Conservation (phyloP, 1,140 invertebrate species). For the Plodia interpunctella region DNA sequence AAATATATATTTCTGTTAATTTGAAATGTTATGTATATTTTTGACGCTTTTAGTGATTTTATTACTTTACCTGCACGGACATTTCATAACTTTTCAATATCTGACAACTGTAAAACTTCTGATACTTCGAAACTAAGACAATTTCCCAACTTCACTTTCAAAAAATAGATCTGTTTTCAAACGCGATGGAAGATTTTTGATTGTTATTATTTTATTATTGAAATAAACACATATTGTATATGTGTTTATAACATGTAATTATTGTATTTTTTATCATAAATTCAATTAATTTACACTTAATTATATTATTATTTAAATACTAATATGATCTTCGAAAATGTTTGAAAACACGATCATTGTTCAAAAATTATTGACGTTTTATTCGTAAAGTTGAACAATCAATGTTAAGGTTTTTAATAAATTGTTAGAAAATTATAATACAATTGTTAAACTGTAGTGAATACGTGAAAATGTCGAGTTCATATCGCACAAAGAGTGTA, state of each 20-base stretch:
- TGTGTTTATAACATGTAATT: no score
- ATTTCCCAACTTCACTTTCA: not conserved
- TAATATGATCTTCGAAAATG: not conserved
- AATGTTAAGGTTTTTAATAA: conserved; percentile 49
- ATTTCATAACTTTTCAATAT: not conserved
- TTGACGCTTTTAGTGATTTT: no score
- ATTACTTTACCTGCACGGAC: not conserved
- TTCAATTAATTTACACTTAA: no score
- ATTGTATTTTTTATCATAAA: no score
- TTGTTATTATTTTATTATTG: no score
- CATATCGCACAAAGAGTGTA: conserved; percentile 52
- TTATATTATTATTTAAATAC: no score
- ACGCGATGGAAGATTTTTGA: not conserved
- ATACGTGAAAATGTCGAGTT: conserved; percentile 42
- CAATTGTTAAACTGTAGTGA: conserved; percentile 55
- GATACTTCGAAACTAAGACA: not conserved
- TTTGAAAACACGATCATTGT: conserved; percentile 8
- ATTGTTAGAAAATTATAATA: conserved; percentile 51
- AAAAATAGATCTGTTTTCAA: conserved; percentile 2
- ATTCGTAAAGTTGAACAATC: conserved; percentile 28
- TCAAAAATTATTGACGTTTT: conserved; percentile 19
- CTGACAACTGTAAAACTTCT: not conserved
- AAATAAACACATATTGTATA: no score
- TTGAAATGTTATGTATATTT: no score
- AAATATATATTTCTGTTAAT: no score